phyloP scores from a whole-genome alignment of 1,140 invertebrate species.

The Tetramorium alpestre region DNA sequence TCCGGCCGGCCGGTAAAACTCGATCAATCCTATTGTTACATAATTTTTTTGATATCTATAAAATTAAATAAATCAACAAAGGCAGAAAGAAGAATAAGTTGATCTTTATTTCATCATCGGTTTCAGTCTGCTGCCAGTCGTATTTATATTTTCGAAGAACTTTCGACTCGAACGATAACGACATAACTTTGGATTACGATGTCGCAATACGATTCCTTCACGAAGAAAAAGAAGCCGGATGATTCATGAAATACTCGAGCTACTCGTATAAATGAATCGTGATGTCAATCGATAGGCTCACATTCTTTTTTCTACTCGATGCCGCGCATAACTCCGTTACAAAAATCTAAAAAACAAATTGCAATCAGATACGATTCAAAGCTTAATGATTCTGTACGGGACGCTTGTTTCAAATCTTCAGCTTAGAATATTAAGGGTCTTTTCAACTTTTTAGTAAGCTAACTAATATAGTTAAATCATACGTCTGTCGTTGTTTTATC shows the following conservation, averaged over 20 bases:
- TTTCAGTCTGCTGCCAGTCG: background rate
- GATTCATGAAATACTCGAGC: slow-evolving; percentile 37
- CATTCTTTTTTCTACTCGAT: background rate
- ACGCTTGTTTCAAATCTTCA: background rate
- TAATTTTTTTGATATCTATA: background rate
- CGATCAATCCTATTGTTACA: background rate
- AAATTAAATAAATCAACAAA: background rate
- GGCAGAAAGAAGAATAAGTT: background rate
- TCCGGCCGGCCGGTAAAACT: slow-evolving; percentile 22
- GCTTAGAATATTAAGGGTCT: background rate
- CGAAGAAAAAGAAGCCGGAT: background rate
- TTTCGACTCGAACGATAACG: background rate
- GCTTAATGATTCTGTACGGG: background rate
- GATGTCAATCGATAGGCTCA: slow-evolving; percentile 10
- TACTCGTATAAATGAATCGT: background rate
- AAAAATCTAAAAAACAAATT: background rate
- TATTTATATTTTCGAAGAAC: background rate
- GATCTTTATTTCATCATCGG: background rate
- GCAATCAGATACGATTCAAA: background rate
- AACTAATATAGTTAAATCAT: no score
- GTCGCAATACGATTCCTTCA: background rate
- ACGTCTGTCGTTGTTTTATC: no score
- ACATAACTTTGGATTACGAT: background rate
- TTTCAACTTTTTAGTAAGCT: no score
- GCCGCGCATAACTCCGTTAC: background rate